A percentile compares a stretch with the other conserved stretches of the same genome.
Evolutionary conservation across 2,888 invertebrate genomes (phyloP).

Genomic region (Entomobrya multifasciata): DNA sequence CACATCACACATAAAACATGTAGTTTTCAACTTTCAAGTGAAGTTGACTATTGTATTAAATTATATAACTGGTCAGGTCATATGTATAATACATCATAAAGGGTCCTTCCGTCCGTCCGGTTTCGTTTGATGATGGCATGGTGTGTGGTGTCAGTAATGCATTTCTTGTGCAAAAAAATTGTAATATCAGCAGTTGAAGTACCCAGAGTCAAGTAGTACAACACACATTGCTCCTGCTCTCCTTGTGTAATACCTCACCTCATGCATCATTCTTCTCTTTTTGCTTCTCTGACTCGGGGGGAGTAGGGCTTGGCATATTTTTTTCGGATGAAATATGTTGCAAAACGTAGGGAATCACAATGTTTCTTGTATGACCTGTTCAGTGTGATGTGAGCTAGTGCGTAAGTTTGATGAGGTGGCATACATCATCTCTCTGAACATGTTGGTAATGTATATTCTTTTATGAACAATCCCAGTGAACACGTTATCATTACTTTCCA

Average conservation of each 20-base stretch:
- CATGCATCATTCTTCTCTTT: neutral
- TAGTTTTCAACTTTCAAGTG: no score
- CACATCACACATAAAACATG: no score
- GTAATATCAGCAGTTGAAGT: slow-evolving; percentile 32
- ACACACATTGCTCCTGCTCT: neutral
- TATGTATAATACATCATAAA: no score
- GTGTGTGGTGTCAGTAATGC: neutral
- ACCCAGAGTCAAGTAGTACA: neutral
- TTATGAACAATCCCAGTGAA: no score
- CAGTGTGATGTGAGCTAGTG: slow-evolving; percentile 31
- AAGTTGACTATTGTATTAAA: no score
- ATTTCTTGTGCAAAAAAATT: neutral
- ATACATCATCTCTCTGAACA: slow-evolving; percentile 25
- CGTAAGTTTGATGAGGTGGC: slow-evolving; percentile 36
- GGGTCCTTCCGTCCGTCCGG: no score
- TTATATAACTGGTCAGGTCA: no score
- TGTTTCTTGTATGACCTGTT: slow-evolving; percentile 21
- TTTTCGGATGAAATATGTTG: slow-evolving; percentile 27
- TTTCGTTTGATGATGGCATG: no score
- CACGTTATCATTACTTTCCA: no score
- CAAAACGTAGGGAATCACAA: slow-evolving; percentile 7
- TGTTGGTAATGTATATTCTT: no score
- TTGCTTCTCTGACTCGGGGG: neutral
- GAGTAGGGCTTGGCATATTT: neutral
- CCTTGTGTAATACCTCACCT: neutral